Conservation (phyloP, 2,888 invertebrate species). For the Deilephila elpenor region DNA sequence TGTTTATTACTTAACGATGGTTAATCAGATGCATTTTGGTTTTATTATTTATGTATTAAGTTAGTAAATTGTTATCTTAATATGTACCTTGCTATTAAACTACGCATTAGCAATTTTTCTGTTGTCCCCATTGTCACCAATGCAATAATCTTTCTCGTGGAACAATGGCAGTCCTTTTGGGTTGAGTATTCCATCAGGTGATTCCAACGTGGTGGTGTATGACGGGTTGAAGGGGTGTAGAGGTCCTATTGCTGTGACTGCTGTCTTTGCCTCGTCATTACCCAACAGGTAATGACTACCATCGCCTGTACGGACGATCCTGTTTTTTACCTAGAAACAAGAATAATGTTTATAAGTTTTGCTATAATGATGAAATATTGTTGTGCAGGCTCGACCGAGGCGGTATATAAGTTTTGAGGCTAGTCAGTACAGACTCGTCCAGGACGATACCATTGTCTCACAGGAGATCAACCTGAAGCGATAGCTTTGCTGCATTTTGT, state of each 20-base stretch:
- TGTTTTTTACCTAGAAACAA: conserved; percentile 37
- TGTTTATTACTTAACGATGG: no score
- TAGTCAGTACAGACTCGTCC: no score
- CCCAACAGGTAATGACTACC: conserved; percentile 85
- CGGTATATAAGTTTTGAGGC: no score
- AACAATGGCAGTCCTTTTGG: conserved; percentile 68
- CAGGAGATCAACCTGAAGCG: no score
- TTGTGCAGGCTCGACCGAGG: no score
- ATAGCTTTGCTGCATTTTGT: no score
- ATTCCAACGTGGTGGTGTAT: conserved; percentile 60
- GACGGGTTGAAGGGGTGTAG: conserved; percentile 74
- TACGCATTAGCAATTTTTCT: conserved; percentile 10
- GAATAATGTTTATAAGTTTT: background rate
- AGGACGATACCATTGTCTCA: no score
- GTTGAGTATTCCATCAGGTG: conserved; percentile 59
- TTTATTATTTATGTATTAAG: no score
- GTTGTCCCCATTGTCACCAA: background rate
- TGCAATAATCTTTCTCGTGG: conserved; percentile 65
- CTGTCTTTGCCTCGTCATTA: conserved; percentile 60
- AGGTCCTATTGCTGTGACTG: conserved; percentile 63
- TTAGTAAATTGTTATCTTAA: no score
- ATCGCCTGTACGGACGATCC: conserved; percentile 87
- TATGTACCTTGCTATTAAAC: background rate
- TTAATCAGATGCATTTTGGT: no score
- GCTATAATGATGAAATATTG: no score